Evolutionary conservation across 2,797 vertebrate species (phyloP).

Genomic region (Pelobates cultripes): DNA sequence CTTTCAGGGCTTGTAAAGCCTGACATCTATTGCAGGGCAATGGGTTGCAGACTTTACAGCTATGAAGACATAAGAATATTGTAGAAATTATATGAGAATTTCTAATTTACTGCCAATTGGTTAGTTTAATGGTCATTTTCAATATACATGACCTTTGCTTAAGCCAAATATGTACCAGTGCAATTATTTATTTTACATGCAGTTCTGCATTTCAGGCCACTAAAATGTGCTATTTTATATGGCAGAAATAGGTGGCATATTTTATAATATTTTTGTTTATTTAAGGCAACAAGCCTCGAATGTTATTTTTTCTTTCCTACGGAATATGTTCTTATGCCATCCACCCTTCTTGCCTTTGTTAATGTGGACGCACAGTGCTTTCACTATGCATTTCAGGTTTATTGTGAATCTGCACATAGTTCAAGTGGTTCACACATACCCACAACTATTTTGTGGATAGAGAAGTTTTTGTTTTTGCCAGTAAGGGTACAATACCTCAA

Average conservation of each 20-base stretch:
- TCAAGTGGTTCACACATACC: not conserved
- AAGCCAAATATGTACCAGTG: slow-evolving; percentile 23
- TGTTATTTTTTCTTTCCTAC: not conserved
- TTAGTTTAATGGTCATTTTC: slow-evolving; percentile 20
- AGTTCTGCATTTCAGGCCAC: slow-evolving; percentile 43
- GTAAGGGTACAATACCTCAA: not conserved
- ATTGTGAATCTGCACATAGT: not conserved
- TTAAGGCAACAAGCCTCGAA: slow-evolving; percentile 18
- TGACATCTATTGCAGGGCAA: slow-evolving; percentile 46
- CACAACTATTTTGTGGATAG: not conserved
- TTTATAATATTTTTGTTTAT: slow-evolving; percentile 35
- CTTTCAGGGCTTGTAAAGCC: slow-evolving; percentile 10
- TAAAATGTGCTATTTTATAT: slow-evolving; percentile 17
- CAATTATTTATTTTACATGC: slow-evolving; percentile 49
- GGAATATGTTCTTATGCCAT: slow-evolving; percentile 4
- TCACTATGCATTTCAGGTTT: slow-evolving; percentile 24
- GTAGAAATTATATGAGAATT: not conserved
- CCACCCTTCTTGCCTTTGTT: slow-evolving; percentile 19
- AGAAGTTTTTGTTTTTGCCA: not conserved
- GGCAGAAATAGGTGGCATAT: not conserved
- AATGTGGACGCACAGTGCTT: slow-evolving; percentile 2
- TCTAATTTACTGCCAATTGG: slow-evolving; percentile 21
- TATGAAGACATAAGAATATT: slow-evolving; percentile 11
- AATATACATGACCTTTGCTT: slow-evolving; percentile 15
- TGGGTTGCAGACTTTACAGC: slow-evolving; percentile 18